Base-by-base conservation (phyloP, 2,113 vertebrate genomes). In the Verasper variegatus region DNA sequence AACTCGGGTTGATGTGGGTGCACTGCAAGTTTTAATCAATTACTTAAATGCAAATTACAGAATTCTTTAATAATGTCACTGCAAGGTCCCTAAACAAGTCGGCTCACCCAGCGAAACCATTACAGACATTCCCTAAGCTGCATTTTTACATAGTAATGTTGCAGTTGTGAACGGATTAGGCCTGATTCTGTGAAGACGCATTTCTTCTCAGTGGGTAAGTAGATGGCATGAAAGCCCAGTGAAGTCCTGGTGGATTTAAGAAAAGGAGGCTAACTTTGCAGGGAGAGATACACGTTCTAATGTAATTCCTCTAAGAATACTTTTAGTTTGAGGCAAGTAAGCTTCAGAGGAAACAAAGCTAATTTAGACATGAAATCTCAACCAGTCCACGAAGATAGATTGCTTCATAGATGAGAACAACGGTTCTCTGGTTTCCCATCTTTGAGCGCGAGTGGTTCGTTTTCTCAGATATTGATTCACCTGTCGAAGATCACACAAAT, bases 391-490 rank as follows among this genome's bases (percentile, higher is more conserved):
- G 15, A 64, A 76, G 66, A 80, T 74, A 71, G 66, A 80, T 76
- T 5, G 23, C 27, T 55, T 24, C 55, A 64, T 40, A 75, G 59
- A 79, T 81, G 79, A 78, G 49, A 84, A 72, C 76, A 65, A 57
- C 49, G 49, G 27, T 59, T 77, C 37, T 59, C 71, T 63, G 74
- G 47, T 81, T 83, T 87, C 69, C 63, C 78, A 74, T 70, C 40
- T 86, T 84, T 81, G 69, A 68, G 75, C 70, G 62, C 1, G 55
- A 65, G 54, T 45, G 42, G 56, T 71, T 77, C 24, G 3, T 65
- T 78, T 77, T 72, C 76, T 74, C 64, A 75, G 59, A 76, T 81
- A 76, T 84, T 81, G 75, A 86, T 82, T 78, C 71, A 69, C 58
- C 69, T 71, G 40, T 84, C 37, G 51, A 78, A 67, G 59, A 78